phyloP scores from a whole-genome alignment of 2,797 vertebrate genomes.

The Chelonia mydas region DNA sequence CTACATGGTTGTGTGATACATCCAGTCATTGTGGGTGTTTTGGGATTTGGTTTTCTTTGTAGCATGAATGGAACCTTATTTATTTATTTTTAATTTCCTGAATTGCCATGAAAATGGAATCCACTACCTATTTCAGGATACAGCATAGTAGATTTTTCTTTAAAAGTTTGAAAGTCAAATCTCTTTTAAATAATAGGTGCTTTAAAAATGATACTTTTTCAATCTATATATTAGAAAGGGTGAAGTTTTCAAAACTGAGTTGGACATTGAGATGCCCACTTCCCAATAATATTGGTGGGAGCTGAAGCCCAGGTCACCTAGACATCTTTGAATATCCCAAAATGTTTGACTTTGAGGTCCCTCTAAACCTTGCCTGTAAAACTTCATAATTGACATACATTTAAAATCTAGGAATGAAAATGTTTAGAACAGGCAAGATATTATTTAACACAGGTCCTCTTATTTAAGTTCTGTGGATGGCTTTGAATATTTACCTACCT shows the following conservation, averaged over 20 bases:
- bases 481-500: background rate
- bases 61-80: no score
- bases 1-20: no score
- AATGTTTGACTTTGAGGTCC: background rate
- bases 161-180: background rate
- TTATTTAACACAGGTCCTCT: background rate
- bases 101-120: no score
- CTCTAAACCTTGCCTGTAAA: background rate
- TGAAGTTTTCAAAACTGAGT: background rate
- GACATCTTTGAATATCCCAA: fast-evolving
- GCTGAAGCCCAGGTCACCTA: background rate
- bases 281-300: background rate
- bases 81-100: no score
- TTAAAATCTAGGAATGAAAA: background rate
- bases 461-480: background rate
- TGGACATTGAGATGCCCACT: background rate
- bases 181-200: background rate
- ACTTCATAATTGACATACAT: fast-evolving
- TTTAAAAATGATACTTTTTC: background rate
- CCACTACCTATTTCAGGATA: background rate
- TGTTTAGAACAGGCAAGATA: background rate
- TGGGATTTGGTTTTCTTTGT: no score
- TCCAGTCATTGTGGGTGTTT: no score
- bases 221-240: background rate
- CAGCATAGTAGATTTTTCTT: background rate